Base-by-base conservation (phyloP, 2,888 invertebrate species). In the Sturmia bella region DNA sequence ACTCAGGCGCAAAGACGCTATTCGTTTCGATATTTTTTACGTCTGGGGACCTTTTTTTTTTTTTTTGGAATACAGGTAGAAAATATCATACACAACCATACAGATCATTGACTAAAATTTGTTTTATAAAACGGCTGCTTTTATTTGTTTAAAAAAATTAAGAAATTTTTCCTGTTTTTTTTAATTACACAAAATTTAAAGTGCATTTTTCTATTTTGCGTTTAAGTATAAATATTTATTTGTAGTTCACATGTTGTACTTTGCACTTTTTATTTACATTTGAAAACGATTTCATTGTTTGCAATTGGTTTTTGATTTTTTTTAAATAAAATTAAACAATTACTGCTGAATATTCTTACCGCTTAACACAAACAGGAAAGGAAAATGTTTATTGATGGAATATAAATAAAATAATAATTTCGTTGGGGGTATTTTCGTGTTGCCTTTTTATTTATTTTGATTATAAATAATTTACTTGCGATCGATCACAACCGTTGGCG, bases 401-500 rank as follows among this genome's bases (percentile, higher is more conserved):
- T 17, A 50, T 9, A 11, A 32, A 6, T 13, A 11, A 41, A 41
- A n/a, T 37, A 50, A 13, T 27, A 13, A 17, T 72, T 64, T 56
- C 17, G 61, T 74, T 54, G 17, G n/a, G n/a, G n/a, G n/a, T n/a
- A n/a, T n/a, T 1, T 24, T 43, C 43, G 5, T 3, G 3, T 21
- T 21, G 12, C 12, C 1, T 52, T 43, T 59, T 59, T 19, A 15
- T 21, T 2, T 17, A 56, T 76, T 21, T 1, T 19, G 5, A 9
- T 32, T 32, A 7, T 32, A 50, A 52, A 19, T 13, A 50, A 41
- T 39, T 39, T 56, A 64, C 64, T 66, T 61, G 74, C 78, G 78
- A 69, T 74, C 81, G 52, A 50, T 77, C 37, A 48, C 77, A 82
- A 77, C 78, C 78, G 69, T 70, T 78, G 57, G 54, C 37, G 73